phyloP scores from a whole-genome alignment of 64 coral and sea anemone genomes.

The Platygyra sinensis region DNA sequence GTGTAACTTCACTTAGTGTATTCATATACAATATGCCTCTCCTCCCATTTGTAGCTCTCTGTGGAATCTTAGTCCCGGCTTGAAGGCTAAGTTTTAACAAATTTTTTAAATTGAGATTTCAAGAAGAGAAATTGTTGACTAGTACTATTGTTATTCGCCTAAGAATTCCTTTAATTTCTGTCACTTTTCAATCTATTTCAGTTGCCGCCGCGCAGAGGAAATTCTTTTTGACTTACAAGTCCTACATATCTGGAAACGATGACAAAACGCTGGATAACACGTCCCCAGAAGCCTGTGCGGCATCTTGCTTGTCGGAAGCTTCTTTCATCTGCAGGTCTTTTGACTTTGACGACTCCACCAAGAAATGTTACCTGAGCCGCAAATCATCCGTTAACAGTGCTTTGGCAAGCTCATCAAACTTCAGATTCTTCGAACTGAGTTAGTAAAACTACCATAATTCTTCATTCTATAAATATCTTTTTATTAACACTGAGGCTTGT shows the following conservation, averaged over 20 bases:
- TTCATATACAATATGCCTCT: no score
- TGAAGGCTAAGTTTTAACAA: no score
- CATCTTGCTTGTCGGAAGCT: conserved; percentile 23
- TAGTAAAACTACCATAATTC: conserved; percentile 4
- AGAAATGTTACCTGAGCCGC: conserved; percentile 59
- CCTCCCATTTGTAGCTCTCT: no score
- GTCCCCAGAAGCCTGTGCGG: conserved; percentile 58
- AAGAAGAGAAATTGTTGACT: no score
- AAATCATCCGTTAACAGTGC: conserved; percentile 41
- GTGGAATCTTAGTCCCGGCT: no score
- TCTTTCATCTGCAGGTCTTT: conserved; percentile 80
- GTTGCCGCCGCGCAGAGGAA: conserved; percentile 38
- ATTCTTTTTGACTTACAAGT: conserved; percentile 53
- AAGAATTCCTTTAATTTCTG: no score
- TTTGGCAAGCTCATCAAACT: background rate
- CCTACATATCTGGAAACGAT: conserved; percentile 52
- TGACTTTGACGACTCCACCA: conserved; percentile 64
- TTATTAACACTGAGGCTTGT: no score
- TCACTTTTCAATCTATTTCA: conserved; percentile 1
- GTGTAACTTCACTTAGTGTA: background rate
- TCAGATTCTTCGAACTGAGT: conserved; percentile 79
- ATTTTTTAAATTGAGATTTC: no score
- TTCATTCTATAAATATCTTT: no score
- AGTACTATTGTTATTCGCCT: no score
- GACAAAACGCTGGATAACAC: conserved; percentile 12